Conservation (phyloP, 1,140 invertebrate species). For the Mya arenaria region DNA sequence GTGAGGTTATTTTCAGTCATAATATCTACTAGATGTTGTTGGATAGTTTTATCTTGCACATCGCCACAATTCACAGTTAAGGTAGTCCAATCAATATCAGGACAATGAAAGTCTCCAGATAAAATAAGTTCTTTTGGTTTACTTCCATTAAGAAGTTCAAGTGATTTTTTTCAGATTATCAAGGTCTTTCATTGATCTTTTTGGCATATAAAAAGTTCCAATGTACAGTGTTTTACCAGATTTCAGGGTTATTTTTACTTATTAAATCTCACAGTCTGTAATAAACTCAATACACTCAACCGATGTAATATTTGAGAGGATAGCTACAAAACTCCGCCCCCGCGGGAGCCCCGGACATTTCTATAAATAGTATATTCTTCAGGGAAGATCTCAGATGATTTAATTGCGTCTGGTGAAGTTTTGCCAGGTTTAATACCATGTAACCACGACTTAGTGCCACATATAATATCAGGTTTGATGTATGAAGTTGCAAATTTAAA, state of each 20-base stretch:
- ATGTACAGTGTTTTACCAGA: neutral
- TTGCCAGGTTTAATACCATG: conserved; percentile 30
- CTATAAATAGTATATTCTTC: conserved; percentile 21
- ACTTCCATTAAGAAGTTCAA: neutral
- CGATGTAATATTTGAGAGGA: neutral
- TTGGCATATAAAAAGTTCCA: conserved; percentile 9
- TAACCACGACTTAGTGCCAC: conserved; percentile 49
- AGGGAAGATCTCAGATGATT: conserved; percentile 48
- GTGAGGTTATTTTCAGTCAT: neutral
- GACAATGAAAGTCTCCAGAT: conserved; percentile 28
- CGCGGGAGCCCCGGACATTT: neutral
- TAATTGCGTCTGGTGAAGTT: conserved; percentile 5
- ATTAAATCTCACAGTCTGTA: conserved; percentile 9
- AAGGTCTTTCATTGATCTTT: neutral
- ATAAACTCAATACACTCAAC: conserved; percentile 7
- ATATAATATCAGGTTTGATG: conserved; percentile 44
- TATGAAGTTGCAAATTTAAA: conserved; percentile 15
- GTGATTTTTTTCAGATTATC: neutral
- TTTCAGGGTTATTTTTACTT: conserved; percentile 8
- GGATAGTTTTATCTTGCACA: neutral
- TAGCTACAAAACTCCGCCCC: conserved; percentile 11
- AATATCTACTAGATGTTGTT: conserved; percentile 22
- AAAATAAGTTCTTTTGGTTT: conserved; percentile 14
- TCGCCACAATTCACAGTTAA: neutral
- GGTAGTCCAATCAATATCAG: conserved; percentile 10